phyloP scores from a whole-genome alignment of 2,888 invertebrate species.

The Pristionchus exspectatus region DNA sequence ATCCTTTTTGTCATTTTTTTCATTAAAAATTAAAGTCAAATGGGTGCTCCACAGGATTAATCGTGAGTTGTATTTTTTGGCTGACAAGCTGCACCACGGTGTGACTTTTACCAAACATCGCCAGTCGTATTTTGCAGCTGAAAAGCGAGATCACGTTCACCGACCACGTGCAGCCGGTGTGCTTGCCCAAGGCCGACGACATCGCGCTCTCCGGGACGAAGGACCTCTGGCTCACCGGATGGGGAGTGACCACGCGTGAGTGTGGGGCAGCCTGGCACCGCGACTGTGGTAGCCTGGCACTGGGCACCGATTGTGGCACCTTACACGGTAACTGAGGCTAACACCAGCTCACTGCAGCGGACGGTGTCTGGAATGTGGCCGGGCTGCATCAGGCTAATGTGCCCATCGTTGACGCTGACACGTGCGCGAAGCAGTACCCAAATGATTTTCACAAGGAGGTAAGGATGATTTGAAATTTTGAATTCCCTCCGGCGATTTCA shows the following conservation, averaged over 20 bases:
- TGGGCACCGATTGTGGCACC: background rate
- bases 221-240: slow-evolving; percentile 58
- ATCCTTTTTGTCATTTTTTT: too few species aligned
- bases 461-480: background rate
- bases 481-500: background rate
- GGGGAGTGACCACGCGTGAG: slow-evolving; percentile 57
- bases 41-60: background rate
- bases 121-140: slow-evolving; percentile 2
- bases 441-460: slow-evolving; percentile 49
- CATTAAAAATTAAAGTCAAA: background rate
- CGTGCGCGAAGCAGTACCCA: slow-evolving; percentile 59
- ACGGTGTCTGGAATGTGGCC: slow-evolving; percentile 40
- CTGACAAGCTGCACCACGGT: background rate
- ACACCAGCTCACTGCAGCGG: too few species aligned
- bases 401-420: slow-evolving; percentile 57
- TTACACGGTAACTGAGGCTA: too few species aligned
- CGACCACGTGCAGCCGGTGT: slow-evolving; percentile 59
- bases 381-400: slow-evolving; percentile 59
- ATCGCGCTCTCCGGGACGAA: slow-evolving; percentile 47
- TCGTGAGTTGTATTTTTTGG: too few species aligned
- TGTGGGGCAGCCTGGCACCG: background rate
- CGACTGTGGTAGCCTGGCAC: background rate
- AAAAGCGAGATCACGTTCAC: slow-evolving; percentile 46
- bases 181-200: slow-evolving; percentile 56
- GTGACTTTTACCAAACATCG: background rate